A percentile compares a stretch with the other conserved stretches of the same genome.
phyloP scores from a whole-genome alignment of 2,113 vertebrate genomes.

The Mixornis gularis region DNA sequence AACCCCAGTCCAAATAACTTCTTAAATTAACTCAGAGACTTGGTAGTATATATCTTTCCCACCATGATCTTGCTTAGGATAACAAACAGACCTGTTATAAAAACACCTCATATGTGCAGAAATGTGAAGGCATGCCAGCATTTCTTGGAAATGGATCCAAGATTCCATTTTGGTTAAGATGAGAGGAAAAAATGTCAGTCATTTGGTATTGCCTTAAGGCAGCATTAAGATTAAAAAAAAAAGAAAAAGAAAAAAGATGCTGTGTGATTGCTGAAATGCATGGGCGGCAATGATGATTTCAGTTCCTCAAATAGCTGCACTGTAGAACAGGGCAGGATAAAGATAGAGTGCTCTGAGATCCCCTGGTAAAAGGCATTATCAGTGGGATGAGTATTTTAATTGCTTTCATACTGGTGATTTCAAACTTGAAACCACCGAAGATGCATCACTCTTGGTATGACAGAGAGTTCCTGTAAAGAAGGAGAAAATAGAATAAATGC shows the following conservation, averaged over 20 bases:
- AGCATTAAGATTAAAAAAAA: neutral
- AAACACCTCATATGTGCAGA: neutral
- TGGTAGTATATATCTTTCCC: neutral
- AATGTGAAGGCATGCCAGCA: neutral
- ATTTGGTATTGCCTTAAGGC: slow-evolving; percentile 13
- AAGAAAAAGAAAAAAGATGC: neutral
- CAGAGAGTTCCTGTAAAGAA: neutral
- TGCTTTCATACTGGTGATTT: slow-evolving; percentile 27
- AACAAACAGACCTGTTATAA: slow-evolving; percentile 18
- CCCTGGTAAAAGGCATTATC: neutral
- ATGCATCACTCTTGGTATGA: neutral
- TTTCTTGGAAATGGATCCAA: neutral
- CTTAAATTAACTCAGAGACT: neutral
- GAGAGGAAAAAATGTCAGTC: neutral
- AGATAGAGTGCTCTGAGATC: slow-evolving; percentile 28
- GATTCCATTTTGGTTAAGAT: slow-evolving; percentile 38
- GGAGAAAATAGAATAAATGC: neutral
- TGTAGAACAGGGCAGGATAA: slow-evolving; percentile 13
- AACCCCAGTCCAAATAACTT: neutral
- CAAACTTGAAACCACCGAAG: neutral
- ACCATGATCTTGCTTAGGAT: neutral
- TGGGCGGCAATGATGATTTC: neutral
- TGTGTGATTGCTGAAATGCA: slow-evolving; percentile 20
- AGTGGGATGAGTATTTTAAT: slow-evolving; percentile 22
- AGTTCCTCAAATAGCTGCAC: slow-evolving; percentile 29